Conservation (phyloP, 2,888 invertebrate species). For the Hirtodrosophila alboralis region DNA sequence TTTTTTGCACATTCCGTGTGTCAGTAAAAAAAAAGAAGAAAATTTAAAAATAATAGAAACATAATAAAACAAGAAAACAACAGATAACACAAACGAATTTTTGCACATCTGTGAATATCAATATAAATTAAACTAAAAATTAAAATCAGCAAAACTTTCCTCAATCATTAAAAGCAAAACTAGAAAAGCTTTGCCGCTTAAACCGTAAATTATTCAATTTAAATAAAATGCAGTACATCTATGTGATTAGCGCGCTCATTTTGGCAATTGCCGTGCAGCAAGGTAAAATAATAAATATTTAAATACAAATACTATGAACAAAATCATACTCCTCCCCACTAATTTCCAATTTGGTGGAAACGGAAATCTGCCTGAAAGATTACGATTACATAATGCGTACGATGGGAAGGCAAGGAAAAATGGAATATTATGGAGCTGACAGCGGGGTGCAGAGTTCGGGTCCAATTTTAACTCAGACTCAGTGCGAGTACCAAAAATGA, state of each 20-base stretch:
- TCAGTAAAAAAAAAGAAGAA: conserved; percentile 9
- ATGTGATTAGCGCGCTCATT: conserved; percentile 82
- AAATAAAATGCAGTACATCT: conserved; percentile 81
- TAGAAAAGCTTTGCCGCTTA: neutral
- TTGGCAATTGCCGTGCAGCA: conserved; percentile 83
- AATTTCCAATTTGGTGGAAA: conserved; percentile 19
- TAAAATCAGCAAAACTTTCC: conserved; percentile 19
- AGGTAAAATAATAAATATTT: conserved; percentile 80
- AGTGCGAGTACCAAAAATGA: conserved; percentile 5
- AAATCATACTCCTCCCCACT: too few relatives aligned
- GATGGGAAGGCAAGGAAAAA: conserved; percentile 5
- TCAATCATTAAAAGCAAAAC: conserved; percentile 4
- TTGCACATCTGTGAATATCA: conserved; percentile 10
- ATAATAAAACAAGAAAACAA: conserved; percentile 8
- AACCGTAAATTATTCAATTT: conserved; percentile 29
- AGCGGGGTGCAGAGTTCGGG: conserved; percentile 2
- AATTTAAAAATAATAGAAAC: conserved; percentile 4
- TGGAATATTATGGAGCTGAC: conserved; percentile 37
- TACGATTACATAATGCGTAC: conserved; percentile 84
- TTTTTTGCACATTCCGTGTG: conserved; percentile 37
- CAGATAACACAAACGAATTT: conserved; percentile 25
- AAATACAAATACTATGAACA: too few relatives aligned
- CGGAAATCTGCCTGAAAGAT: conserved; percentile 43
- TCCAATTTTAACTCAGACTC: conserved; percentile 9
- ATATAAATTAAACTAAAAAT: neutral